phyloP scores from a whole-genome alignment of 2,888 invertebrate genomes.

The Metopia argyrocephala region DNA sequence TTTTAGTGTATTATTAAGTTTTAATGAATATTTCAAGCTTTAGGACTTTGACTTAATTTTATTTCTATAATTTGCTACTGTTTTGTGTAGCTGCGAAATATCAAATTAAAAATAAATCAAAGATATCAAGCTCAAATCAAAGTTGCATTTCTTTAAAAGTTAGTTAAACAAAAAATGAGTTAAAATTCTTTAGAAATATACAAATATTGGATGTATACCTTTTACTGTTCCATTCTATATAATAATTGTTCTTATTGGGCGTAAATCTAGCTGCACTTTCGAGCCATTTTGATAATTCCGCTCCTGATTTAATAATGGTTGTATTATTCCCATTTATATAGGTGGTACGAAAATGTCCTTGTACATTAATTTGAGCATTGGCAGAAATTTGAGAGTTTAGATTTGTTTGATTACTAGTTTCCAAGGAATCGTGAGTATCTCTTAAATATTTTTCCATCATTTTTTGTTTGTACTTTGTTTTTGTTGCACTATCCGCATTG shows the following conservation, averaged over 20 bases:
- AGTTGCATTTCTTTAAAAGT: too few species aligned
- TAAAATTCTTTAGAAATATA: too few species aligned
- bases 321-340: slow-evolving; percentile 28
- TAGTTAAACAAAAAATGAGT: too few species aligned
- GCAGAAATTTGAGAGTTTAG: background rate
- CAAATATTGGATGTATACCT: slow-evolving; percentile 43
- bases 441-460: slow-evolving; percentile 82
- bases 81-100: too few species aligned
- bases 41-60: too few species aligned
- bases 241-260: slow-evolving; percentile 86
- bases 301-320: slow-evolving; percentile 76
- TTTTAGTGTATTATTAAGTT: background rate
- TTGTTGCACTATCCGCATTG: slow-evolving; percentile 65
- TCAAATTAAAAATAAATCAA: too few species aligned
- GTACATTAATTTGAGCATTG: background rate
- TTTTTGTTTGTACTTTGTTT: slow-evolving; percentile 81
- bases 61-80: too few species aligned
- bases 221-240: slow-evolving; percentile 81
- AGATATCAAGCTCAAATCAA: too few species aligned
- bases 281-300: slow-evolving; percentile 86
- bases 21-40: too few species aligned
- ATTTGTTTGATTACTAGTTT: background rate
- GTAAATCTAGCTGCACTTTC: slow-evolving; percentile 87
- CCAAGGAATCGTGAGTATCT: slow-evolving; percentile 72
- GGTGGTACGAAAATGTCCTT: background rate